phyloP scores from a whole-genome alignment of 2,888 invertebrate genomes.

The Acanthoscelides obtectus region DNA sequence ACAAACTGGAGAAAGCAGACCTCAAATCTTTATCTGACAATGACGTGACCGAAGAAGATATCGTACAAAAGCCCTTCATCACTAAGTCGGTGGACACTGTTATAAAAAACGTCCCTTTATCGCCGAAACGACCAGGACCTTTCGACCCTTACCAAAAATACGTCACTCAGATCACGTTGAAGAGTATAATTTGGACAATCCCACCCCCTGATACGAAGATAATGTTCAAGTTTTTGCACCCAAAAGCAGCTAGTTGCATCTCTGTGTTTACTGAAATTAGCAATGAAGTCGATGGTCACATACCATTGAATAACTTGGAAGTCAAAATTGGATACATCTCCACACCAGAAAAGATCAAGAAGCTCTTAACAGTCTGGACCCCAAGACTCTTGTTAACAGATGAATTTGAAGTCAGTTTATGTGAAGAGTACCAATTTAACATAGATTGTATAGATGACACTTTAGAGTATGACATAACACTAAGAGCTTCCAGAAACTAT shows the following conservation, averaged over 20 bases:
- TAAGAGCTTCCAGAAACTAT: conserved; percentile 23
- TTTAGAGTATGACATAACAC: conserved; percentile 26
- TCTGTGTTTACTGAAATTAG: conserved; percentile 32
- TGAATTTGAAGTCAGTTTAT: conserved; percentile 28
- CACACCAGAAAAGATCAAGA: conserved; percentile 28
- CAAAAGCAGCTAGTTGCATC: conserved; percentile 34
- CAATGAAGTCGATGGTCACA: conserved; percentile 24
- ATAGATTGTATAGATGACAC: conserved; percentile 15
- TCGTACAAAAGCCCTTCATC: conserved; percentile 3
- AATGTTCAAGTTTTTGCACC: conserved; percentile 40
- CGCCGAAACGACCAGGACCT: conserved; percentile 16
- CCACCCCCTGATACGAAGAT: conserved; percentile 24
- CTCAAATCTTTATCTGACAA: conserved; percentile 17
- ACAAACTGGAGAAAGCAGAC: conserved; percentile 16
- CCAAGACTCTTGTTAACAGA: conserved; percentile 35
- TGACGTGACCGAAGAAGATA: conserved; percentile 3
- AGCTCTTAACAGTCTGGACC: conserved; percentile 34
- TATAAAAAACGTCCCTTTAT: conserved; percentile 22
- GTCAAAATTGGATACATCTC: conserved; percentile 37
- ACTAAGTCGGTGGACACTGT: conserved; percentile 28
- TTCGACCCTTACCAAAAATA: conserved; percentile 30
- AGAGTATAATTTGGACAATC: conserved; percentile 31
- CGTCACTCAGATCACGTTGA: conserved; percentile 34
- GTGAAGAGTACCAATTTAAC: conserved; percentile 30
- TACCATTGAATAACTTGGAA: conserved; percentile 27